A percentile compares a stretch with the other conserved stretches of the same genome.
Evolutionary conservation across 2,888 invertebrate genomes (phyloP).

Genomic region (Drosophila borborema): DNA sequence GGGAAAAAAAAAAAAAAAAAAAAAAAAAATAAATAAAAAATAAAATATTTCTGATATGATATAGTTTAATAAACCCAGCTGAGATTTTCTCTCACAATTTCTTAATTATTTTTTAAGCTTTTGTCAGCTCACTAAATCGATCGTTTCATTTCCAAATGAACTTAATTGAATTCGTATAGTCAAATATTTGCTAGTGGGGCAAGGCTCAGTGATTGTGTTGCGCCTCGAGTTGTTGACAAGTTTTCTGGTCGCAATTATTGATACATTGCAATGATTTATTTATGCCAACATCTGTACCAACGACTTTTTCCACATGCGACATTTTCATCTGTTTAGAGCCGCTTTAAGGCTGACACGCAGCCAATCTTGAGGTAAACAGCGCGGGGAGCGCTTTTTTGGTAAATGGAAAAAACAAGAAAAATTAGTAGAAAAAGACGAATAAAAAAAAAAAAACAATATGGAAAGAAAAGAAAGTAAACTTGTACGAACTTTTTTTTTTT

Average conservation of each 20-base stretch:
- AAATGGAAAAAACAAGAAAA: conserved; percentile 48
- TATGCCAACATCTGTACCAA: conserved; percentile 19
- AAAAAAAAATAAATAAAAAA: no score
- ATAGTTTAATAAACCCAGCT: neutral
- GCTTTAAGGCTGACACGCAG: conserved; percentile 16
- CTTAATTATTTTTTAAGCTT: neutral
- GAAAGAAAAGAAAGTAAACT: conserved; percentile 52
- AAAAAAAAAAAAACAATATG: conserved; percentile 21
- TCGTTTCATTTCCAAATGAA: neutral
- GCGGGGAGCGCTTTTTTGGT: neutral
- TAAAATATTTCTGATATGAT: no score
- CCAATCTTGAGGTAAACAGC: neutral
- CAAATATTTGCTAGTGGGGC: conserved; percentile 1
- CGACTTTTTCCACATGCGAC: conserved; percentile 1
- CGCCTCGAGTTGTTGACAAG: conserved; percentile 11
- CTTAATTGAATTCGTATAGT: conserved; percentile 1
- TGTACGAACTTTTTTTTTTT: conserved; percentile 63
- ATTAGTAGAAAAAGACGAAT: conserved; percentile 45
- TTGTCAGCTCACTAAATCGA: neutral
- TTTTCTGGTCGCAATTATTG: conserved; percentile 21
- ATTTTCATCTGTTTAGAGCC: conserved; percentile 9
- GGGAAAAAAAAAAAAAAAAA: no score
- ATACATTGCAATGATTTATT: conserved; percentile 40
- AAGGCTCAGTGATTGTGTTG: neutral
- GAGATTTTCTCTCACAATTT: no score